phyloP scores from a whole-genome alignment of 2,888 invertebrate genomes.

The Terebella lapidaria region DNA sequence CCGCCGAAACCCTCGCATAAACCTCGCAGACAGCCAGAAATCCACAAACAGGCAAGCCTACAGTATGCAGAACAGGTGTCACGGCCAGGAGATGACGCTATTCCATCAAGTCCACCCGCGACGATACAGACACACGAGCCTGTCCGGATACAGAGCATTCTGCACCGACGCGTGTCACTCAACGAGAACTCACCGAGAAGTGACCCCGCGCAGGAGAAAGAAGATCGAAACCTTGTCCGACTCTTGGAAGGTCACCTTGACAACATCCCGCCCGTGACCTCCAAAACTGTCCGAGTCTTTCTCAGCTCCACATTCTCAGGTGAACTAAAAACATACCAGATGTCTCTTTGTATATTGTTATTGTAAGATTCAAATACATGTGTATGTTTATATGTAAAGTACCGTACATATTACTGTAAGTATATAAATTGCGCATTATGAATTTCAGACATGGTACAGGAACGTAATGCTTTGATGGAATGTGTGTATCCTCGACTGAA shows the following conservation, averaged over 20 bases:
- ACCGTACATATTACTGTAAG: too few relatives aligned
- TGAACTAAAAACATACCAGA: too few relatives aligned
- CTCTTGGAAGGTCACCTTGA: constrained; percentile 12
- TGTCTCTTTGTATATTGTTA: too few relatives aligned
- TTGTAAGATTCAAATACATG: too few relatives aligned
- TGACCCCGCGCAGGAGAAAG: background rate
- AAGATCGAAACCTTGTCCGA: background rate
- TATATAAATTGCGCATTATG: too few relatives aligned
- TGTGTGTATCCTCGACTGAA: constrained; percentile 29
- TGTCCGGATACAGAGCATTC: background rate
- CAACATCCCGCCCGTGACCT: constrained; percentile 19
- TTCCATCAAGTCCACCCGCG: background rate
- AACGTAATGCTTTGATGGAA: constrained; percentile 32
- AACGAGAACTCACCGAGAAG: too few relatives aligned
- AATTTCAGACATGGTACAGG: constrained; percentile 29
- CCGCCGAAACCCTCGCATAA: background rate
- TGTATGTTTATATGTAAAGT: too few relatives aligned
- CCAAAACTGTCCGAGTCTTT: constrained; percentile 25
- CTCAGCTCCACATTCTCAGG: constrained; percentile 31
- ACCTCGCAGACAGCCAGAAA: background rate
- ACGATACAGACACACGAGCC: background rate
- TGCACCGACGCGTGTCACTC: background rate
- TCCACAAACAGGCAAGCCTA: background rate
- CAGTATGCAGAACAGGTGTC: background rate
- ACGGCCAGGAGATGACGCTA: background rate